Evolutionary conservation across 2,797 vertebrate species (phyloP).

Genomic region (Cynopterus sphinx): DNA sequence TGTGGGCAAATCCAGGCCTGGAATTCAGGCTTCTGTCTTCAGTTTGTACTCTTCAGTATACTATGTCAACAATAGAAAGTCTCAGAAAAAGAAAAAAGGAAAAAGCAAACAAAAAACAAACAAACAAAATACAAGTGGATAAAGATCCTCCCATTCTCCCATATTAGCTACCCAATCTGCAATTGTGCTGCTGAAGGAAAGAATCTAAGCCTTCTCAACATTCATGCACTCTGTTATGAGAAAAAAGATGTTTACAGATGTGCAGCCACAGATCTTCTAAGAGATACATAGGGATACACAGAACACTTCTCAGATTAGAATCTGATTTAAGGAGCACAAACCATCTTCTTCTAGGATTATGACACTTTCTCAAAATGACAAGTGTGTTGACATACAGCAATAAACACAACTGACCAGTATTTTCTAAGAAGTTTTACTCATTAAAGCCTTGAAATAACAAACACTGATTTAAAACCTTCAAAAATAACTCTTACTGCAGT

Average conservation of each 20-base stretch:
- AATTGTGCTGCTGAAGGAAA: not conserved
- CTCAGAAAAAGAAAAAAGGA: not conserved
- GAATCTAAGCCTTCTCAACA: conserved; percentile 25
- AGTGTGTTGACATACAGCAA: conserved; percentile 78
- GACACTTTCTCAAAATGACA: conserved; percentile 76
- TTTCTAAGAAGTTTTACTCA: conserved; percentile 82
- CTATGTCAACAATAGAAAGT: conserved; percentile 25
- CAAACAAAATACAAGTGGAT: not conserved
- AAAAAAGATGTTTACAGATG: not conserved
- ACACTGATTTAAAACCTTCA: conserved; percentile 83
- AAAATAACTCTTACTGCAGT: conserved; percentile 85
- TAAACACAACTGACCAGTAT: conserved; percentile 82
- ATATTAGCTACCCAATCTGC: not conserved
- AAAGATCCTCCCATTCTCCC: not conserved
- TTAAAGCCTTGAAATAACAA: conserved; percentile 85
- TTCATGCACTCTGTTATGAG: not conserved
- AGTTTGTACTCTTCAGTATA: not conserved
- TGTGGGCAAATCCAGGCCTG: not conserved
- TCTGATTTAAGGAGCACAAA: conserved; percentile 58
- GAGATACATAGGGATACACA: not conserved
- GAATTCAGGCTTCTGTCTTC: not conserved
- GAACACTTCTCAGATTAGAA: conserved; percentile 66
- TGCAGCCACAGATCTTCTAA: not conserved
- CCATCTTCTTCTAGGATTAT: conserved; percentile 70
- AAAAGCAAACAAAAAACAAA: not conserved